Conservation (phyloP, 2,888 invertebrate species). For the Malthinus flaveolus region DNA sequence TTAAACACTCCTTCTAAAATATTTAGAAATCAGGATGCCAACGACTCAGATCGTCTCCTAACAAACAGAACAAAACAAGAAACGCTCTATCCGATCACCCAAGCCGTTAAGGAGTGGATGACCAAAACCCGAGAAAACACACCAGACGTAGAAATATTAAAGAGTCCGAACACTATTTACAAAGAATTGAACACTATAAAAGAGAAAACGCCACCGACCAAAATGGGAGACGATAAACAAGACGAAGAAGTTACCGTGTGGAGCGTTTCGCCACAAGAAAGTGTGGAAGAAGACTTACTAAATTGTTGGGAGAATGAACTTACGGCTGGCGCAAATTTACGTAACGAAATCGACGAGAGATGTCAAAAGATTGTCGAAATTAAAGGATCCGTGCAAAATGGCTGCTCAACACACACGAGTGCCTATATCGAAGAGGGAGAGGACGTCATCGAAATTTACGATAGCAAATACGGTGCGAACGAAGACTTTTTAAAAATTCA, state of each 20-base stretch:
- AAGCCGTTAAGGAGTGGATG: constrained; percentile 65
- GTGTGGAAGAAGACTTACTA: constrained; percentile 54
- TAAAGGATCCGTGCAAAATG: constrained; percentile 7
- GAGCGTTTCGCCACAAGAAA: constrained; percentile 37
- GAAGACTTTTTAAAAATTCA: constrained; percentile 49
- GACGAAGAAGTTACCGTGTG: constrained; percentile 27
- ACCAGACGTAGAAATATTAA: constrained; percentile 53
- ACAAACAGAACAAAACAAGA: constrained; percentile 7
- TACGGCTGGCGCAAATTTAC: constrained; percentile 12
- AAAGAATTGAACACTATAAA: constrained; percentile 42
- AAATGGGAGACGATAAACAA: background rate
- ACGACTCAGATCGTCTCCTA: constrained; percentile 5
- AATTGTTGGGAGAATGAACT: constrained; percentile 56
- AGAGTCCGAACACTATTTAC: constrained; percentile 50
- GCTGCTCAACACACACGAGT: constrained; percentile 5
- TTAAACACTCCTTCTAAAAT: constrained; percentile 16
- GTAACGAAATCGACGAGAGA: constrained; percentile 6
- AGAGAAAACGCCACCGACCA: constrained; percentile 29
- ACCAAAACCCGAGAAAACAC: constrained; percentile 52
- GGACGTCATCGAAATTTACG: constrained; percentile 48
- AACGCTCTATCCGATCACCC: constrained; percentile 57
- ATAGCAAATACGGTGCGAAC: constrained; percentile 52
- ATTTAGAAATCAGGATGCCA: constrained; percentile 13
- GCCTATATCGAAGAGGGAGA: constrained; percentile 36
- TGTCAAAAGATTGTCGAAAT: constrained; percentile 8